Evolutionary conservation across 2,888 invertebrate species (phyloP).

Genomic region (Hecatera dysodea): DNA sequence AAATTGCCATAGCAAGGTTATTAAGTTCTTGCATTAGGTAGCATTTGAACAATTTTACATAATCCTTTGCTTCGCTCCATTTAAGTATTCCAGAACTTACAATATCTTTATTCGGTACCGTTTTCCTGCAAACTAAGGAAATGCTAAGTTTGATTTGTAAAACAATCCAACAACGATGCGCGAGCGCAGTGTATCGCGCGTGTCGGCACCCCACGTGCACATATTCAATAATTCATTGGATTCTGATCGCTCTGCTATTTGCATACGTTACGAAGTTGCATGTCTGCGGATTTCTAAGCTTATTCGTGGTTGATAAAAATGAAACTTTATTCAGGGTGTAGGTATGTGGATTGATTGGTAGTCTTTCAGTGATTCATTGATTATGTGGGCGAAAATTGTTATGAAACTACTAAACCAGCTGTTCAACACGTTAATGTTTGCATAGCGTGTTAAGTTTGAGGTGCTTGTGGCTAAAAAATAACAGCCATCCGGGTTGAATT

Average conservation of each 20-base stretch:
- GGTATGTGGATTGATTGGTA: not conserved
- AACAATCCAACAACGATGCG: conserved; percentile 12
- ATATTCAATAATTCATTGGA: conserved; percentile 53
- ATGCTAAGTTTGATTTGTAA: conserved; percentile 11
- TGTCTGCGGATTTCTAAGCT: conserved; percentile 7
- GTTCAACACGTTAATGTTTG: too few relatives aligned
- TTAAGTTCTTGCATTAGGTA: too few relatives aligned
- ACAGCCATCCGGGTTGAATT: too few relatives aligned
- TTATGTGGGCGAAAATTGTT: not conserved
- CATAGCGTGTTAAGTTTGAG: too few relatives aligned
- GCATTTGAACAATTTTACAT: too few relatives aligned
- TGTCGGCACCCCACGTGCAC: conserved; percentile 37
- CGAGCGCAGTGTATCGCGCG: conserved; percentile 39
- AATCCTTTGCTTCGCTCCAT: not conserved
- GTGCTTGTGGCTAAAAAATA: too few relatives aligned
- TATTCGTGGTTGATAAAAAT: not conserved
- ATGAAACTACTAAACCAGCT: too few relatives aligned
- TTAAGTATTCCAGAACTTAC: not conserved
- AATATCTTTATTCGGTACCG: not conserved
- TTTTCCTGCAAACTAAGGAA: not conserved
- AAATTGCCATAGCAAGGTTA: not conserved
- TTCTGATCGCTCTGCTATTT: conserved; percentile 35
- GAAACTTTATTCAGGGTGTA: not conserved
- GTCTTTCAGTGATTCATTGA: too few relatives aligned
- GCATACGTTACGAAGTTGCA: conserved; percentile 2